Conservation (phyloP, 37 sponge, comb jelly and placozoan genomes). For the Agelas oroides region DNA sequence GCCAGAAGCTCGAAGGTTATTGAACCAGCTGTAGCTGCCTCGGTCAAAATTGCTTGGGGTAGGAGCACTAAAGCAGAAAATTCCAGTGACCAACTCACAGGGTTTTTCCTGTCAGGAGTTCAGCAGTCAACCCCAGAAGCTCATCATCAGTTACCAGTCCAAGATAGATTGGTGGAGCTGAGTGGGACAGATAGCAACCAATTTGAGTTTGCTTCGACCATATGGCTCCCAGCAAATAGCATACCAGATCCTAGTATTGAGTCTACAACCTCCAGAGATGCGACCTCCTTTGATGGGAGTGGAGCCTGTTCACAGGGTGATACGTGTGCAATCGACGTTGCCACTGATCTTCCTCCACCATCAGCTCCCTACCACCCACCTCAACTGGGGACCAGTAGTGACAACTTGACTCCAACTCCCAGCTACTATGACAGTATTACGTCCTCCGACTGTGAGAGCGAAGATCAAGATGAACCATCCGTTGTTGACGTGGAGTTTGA, state of each 20-base stretch:
- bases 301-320: too few relatives aligned
- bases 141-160: neutral
- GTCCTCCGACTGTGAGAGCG: too few relatives aligned
- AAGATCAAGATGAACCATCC: too few relatives aligned
- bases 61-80: neutral
- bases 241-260: neutral
- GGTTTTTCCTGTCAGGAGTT: conserved; percentile 55
- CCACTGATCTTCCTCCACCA: conserved; percentile 3
- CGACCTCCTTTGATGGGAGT: neutral
- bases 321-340: neutral
- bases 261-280: neutral
- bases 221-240: conserved; percentile 45
- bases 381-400: too few relatives aligned
- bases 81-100: neutral
- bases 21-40: neutral
- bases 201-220: conserved; percentile 13
- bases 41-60: conserved; percentile 4
- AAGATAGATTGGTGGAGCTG: neutral
- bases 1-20: conserved; percentile 7
- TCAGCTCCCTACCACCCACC: neutral
- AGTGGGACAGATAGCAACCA: neutral
- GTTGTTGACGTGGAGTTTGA: neutral
- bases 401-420: too few relatives aligned
- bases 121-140: neutral
- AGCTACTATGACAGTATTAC: too few relatives aligned